Evolutionary conservation across 2,797 vertebrate genomes (phyloP).

Genomic region (Hyperoplus immaculatus): DNA sequence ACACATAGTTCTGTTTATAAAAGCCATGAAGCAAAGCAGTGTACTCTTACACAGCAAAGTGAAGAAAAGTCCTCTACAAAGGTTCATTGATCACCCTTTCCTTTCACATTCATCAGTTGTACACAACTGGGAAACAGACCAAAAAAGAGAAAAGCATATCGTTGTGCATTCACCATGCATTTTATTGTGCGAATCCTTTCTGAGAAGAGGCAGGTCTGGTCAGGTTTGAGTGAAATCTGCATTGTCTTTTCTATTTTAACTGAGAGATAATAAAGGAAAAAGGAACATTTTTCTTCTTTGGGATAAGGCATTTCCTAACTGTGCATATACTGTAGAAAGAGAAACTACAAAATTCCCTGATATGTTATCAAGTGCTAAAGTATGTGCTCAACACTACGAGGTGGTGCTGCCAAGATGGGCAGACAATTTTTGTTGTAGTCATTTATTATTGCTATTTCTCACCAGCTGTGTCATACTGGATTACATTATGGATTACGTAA

Average conservation of each 20-base stretch:
- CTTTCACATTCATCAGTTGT: conserved; percentile 95
- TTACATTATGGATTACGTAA: conserved; percentile 65
- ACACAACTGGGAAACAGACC: conserved; percentile 85
- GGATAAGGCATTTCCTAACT: conserved; percentile 86
- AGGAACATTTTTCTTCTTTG: conserved; percentile 79
- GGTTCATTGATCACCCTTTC: conserved; percentile 88
- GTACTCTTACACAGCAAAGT: conserved; percentile 97
- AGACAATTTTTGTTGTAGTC: conserved; percentile 60
- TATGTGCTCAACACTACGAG: conserved; percentile 77
- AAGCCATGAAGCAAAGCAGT: conserved; percentile 98
- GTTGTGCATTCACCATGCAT: conserved; percentile 91
- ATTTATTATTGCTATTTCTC: conserved; percentile 86
- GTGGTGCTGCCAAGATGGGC: conserved; percentile 67
- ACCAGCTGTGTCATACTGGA: conserved; percentile 75
- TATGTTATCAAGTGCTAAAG: conserved; percentile 83
- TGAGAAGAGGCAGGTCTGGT: conserved; percentile 65
- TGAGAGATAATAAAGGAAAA: conserved; percentile 49
- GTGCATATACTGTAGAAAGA: conserved; percentile 80
- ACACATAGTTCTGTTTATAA: conserved; percentile 98
- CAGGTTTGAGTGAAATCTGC: conserved; percentile 50
- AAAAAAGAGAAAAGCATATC: conserved; percentile 83
- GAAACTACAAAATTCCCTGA: conserved; percentile 87
- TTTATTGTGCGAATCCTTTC: conserved; percentile 85
- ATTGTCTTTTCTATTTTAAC: conserved; percentile 43
- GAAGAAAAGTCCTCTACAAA: conserved; percentile 93